Evolutionary conservation across 1,140 invertebrate genomes (phyloP).

Genomic region (Whitmania pigra): DNA sequence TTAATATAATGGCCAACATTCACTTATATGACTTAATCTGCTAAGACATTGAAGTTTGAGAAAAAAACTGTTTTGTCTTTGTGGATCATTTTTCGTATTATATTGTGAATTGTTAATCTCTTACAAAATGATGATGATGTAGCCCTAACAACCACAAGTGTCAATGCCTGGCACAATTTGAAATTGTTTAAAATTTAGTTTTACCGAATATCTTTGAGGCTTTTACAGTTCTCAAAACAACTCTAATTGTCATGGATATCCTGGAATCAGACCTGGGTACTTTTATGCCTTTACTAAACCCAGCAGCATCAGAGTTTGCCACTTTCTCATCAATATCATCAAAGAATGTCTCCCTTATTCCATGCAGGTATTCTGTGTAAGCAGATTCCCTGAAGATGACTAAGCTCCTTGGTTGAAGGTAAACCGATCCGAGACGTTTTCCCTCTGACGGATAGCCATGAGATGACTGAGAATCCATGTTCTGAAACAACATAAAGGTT

Average conservation of each 20-base stretch:
- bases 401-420: conserved; percentile 75
- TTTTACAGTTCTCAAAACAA: conserved; percentile 78
- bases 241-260: conserved; percentile 80
- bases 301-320: conserved; percentile 51
- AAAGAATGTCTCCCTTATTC: conserved; percentile 61
- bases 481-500: background rate
- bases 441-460: conserved; percentile 30
- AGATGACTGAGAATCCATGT: background rate
- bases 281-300: conserved; percentile 15
- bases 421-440: conserved; percentile 48
- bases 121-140: too few species aligned
- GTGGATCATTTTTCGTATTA: too few species aligned
- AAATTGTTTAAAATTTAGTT: conserved; percentile 20
- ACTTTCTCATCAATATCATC: conserved; percentile 56
- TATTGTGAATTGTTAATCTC: too few species aligned
- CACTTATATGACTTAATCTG: too few species aligned
- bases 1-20: too few species aligned
- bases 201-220: conserved; percentile 39
- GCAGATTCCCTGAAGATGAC: conserved; percentile 69
- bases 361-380: conserved; percentile 74
- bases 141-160: too few species aligned
- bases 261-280: conserved; percentile 45
- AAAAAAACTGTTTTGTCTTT: too few species aligned
- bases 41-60: too few species aligned
- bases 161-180: too few species aligned